Percentiles rank a stretch among this genome's conserved stretches.
These are phyloP conservation scores for Plectrocnemia conspersa DNA, from an alignment of 1,140 invertebrate species.

Conservation along the genomic window DNA sequence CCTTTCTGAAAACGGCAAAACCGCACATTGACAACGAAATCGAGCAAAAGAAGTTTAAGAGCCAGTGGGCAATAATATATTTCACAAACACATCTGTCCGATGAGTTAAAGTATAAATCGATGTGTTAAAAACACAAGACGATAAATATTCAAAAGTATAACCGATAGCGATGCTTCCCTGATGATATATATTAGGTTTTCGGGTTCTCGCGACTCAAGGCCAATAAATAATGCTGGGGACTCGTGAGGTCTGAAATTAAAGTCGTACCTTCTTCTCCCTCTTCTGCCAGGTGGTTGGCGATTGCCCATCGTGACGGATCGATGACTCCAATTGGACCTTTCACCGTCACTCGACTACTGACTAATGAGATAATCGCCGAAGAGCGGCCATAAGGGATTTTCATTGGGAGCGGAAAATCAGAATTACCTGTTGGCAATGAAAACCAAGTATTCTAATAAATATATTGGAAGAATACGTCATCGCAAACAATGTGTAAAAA, in stretches of 20 bases:
- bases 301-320: neutral
- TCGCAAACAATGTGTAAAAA: too few species aligned
- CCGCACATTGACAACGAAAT: too few species aligned
- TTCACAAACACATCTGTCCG: constrained; percentile 31
- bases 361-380: too few species aligned
- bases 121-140: constrained; percentile 31
- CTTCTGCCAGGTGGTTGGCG: neutral
- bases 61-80: constrained; percentile 26
- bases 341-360: constrained; percentile 3
- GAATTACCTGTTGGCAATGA: too few species aligned
- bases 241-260: constrained; percentile 7
- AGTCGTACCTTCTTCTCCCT: neutral
- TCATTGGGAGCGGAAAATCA: too few species aligned
- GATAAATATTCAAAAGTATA: constrained; percentile 32
- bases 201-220: constrained; percentile 8
- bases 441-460: too few species aligned
- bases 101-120: constrained; percentile 29
- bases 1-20: too few species aligned
- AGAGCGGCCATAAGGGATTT: too few species aligned
- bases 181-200: constrained; percentile 26
- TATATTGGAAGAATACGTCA: too few species aligned
- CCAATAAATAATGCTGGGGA: constrained; percentile 9
- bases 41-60: neutral
- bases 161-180: constrained; percentile 26
- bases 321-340: constrained; percentile 5